These are phyloP conservation scores for Samia ricini DNA, from an alignment of 1,140 invertebrate species.

Conservation along the genomic window DNA sequence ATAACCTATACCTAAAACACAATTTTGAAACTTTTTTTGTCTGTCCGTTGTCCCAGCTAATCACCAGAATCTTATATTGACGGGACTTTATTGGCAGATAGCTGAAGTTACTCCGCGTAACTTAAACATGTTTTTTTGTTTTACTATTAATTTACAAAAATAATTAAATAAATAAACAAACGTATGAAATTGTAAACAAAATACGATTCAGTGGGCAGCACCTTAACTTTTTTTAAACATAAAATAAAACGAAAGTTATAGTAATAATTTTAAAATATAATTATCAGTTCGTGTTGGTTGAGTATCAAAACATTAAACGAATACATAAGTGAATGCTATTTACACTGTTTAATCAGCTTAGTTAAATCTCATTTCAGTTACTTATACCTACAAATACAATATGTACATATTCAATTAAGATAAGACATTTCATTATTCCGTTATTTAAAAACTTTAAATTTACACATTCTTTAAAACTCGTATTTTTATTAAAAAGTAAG, in stretches of 20 bases:
- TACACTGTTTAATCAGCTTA: conserved; percentile 31
- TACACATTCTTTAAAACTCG: no score
- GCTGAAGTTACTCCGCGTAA: no score
- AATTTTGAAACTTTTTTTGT: no score
- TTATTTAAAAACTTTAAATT: neutral
- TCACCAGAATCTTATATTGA: no score
- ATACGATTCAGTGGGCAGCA: no score
- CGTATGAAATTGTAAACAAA: no score
- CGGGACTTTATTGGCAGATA: no score
- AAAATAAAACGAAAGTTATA: neutral
- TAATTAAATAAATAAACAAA: neutral
- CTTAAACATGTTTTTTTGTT: no score
- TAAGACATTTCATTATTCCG: neutral
- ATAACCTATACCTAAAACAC: no score
- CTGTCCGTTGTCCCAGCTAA: no score
- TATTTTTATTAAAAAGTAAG: no score
- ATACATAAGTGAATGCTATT: conserved; percentile 41
- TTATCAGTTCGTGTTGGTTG: conserved; percentile 69
- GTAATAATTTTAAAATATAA: conserved; percentile 65
- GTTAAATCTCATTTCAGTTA: conserved; percentile 6
- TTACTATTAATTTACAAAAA: no score
- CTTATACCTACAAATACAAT: neutral
- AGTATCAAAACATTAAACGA: conserved; percentile 72
- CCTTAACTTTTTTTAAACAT: neutral
- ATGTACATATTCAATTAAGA: neutral